Evolutionary conservation across 2,888 invertebrate species (phyloP).

Genomic region (Trichogramma dendrolimi): DNA sequence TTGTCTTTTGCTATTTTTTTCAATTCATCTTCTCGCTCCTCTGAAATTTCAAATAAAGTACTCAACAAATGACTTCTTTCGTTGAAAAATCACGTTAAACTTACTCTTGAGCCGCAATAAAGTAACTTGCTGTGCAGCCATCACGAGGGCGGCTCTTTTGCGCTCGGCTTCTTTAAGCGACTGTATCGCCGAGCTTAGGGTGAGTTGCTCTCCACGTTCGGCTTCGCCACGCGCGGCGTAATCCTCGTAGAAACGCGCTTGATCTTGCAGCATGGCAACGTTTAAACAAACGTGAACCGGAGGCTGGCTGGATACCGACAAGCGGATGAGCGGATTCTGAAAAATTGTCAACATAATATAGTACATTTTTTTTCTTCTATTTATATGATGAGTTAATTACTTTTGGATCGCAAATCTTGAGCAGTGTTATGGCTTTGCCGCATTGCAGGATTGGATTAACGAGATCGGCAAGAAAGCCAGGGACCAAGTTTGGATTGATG

Average conservation of each 20-base stretch:
- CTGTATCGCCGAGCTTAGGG: conserved; percentile 41
- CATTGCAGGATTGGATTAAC: conserved; percentile 67
- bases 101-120: conserved; percentile 39
- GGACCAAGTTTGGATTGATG: conserved; percentile 55
- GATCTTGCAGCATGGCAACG: conserved; percentile 55
- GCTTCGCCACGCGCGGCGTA: conserved; percentile 56
- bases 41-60: conserved; percentile 20
- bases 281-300: conserved; percentile 57
- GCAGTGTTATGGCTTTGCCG: conserved; percentile 69
- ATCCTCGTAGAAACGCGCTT: conserved; percentile 54
- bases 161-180: conserved; percentile 39
- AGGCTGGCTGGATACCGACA: conserved; percentile 57
- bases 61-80: neutral
- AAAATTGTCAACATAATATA: conserved; percentile 14
- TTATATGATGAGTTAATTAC: conserved; percentile 51
- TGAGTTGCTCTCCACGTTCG: conserved; percentile 36
- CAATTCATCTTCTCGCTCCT: conserved; percentile 36
- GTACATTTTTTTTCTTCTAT: neutral
- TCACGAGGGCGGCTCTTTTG: conserved; percentile 39
- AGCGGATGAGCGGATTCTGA: conserved; percentile 57
- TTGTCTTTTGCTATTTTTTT: conserved; percentile 37
- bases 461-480: conserved; percentile 64
- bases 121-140: conserved; percentile 40
- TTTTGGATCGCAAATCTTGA: conserved; percentile 67
- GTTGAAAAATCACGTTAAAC: neutral